A percentile compares a stretch with the other conserved stretches of the same genome.
phyloP scores from a whole-genome alignment of 2,113 vertebrate species.

The Excalfactoria chinensis region DNA sequence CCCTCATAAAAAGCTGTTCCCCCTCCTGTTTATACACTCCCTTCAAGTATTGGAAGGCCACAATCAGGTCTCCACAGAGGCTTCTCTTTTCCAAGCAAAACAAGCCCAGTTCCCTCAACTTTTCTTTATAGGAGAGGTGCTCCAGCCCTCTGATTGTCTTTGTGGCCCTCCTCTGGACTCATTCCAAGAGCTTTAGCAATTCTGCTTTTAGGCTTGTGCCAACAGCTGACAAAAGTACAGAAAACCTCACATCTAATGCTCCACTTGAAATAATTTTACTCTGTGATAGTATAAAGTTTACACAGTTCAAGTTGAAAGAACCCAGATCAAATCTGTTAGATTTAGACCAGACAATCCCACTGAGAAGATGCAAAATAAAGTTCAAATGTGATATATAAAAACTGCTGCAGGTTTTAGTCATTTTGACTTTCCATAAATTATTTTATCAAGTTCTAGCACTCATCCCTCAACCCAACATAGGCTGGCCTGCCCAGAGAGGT shows the following conservation, averaged over 20 bases:
- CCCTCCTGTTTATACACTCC: too few species aligned
- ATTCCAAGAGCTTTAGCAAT: too few species aligned
- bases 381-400: neutral
- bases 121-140: too few species aligned
- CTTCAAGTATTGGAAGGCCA: too few species aligned
- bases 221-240: neutral
- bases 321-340: neutral
- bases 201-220: neutral
- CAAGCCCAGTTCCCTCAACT: too few species aligned
- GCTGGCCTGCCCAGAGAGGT: too few species aligned
- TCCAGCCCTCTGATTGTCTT: too few species aligned
- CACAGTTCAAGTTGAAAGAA: neutral
- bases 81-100: too few species aligned
- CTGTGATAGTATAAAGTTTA: neutral
- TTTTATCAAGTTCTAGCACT: neutral
- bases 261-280: neutral
- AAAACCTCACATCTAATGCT: neutral
- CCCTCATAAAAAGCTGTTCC: too few species aligned
- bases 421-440: neutral
- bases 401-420: neutral
- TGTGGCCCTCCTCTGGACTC: too few species aligned
- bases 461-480: neutral
- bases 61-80: too few species aligned
- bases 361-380: neutral
- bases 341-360: neutral